A percentile compares a stretch with the other conserved stretches of the same genome.
phyloP scores from a whole-genome alignment of 1,140 invertebrate genomes.

The Hirudo medicinalis region DNA sequence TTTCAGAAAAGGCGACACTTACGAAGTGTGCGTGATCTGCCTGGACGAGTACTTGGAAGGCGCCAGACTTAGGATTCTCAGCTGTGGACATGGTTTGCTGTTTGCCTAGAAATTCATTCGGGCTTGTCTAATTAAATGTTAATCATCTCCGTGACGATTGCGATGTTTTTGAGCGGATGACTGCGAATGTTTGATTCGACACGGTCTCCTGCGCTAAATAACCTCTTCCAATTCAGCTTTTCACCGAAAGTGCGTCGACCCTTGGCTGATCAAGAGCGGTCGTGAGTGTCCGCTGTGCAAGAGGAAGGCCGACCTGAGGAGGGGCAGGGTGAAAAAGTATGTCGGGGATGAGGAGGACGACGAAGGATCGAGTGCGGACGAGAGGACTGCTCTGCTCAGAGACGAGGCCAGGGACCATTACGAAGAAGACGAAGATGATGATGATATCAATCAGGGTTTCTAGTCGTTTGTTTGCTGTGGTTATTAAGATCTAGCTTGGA shows the following conservation, averaged over 20 bases:
- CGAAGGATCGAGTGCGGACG: background rate
- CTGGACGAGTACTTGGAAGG: constrained; percentile 7
- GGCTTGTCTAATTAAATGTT: too few species aligned
- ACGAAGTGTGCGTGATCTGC: constrained; percentile 6
- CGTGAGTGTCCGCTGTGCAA: constrained; percentile 3
- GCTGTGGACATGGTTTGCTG: constrained; percentile 7
- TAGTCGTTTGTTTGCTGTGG: background rate
- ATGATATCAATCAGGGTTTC: background rate
- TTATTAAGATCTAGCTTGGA: background rate
- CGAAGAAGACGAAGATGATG: constrained; percentile 1
- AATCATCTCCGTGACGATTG: too few species aligned
- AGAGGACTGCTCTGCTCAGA: background rate
- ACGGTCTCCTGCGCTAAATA: too few species aligned
- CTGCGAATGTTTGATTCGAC: background rate
- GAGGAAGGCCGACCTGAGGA: constrained; percentile 5
- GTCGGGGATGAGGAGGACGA: background rate
- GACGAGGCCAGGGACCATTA: background rate
- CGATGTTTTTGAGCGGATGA: too few species aligned
- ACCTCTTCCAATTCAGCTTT: background rate
- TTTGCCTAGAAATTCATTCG: background rate
- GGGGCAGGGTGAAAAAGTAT: background rate
- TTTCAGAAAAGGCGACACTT: background rate
- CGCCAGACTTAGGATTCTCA: background rate
- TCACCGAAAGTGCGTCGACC: constrained; percentile 5
- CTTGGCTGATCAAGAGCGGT: constrained; percentile 4